Conservation (phyloP, 2,113 vertebrate genomes). For the Neopipo cinnamomea region DNA sequence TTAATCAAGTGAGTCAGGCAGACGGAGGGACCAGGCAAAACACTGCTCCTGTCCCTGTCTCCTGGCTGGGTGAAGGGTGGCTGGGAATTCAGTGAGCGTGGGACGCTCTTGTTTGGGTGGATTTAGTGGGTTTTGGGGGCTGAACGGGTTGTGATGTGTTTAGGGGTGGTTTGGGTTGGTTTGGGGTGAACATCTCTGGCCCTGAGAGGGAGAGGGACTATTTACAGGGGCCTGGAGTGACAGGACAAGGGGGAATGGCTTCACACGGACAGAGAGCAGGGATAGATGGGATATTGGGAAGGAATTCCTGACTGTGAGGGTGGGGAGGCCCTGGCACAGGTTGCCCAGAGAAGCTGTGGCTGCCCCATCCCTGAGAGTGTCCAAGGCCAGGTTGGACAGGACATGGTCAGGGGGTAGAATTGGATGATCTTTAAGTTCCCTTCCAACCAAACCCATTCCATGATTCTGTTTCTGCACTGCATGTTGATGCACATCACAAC, state of each 20-base stretch:
- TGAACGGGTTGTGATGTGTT: neutral
- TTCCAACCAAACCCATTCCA: neutral
- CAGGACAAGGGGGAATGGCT: neutral
- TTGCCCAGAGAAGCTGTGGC: neutral
- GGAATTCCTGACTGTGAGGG: neutral
- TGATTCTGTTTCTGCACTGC: neutral
- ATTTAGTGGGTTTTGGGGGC: neutral
- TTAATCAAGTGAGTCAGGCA: neutral
- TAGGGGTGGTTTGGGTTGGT: neutral
- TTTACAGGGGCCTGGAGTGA: neutral
- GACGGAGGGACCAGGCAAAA: neutral
- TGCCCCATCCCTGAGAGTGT: neutral
- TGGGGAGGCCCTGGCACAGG: neutral
- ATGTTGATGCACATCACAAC: too few species aligned
- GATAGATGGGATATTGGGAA: neutral
- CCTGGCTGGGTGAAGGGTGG: neutral
- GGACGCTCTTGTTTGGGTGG: neutral
- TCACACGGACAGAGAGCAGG: neutral
- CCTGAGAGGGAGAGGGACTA: neutral
- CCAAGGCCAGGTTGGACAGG: neutral
- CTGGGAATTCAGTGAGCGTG: neutral
- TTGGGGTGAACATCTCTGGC: neutral
- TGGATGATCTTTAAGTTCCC: neutral
- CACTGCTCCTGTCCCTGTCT: neutral
- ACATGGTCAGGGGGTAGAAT: neutral